Base-by-base conservation (phyloP, 2,888 invertebrate genomes). In the Stegophylla sp. region DNA sequence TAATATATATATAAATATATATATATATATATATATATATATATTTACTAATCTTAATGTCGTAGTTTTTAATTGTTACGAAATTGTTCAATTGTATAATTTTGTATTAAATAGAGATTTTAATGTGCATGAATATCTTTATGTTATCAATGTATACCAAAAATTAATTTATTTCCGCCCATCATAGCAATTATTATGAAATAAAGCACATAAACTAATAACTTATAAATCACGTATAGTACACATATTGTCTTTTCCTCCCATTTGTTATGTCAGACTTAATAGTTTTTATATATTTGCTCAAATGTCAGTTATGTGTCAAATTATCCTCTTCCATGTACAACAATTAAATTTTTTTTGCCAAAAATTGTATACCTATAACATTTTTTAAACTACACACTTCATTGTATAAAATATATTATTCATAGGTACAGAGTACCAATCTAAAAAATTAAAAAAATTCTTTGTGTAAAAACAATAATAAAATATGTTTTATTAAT, bases 251-350 rank as follows among this genome's bases (percentile, higher is more conserved):
- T 59, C 10, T 28, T 26, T 73, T 28, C n/a, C 17, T 3, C n/a
- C 15, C 23, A 34, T 61, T 23, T 45, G 26, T 34, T 34, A 63
- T 26, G 43, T 12, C 48, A 20, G 34, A 43, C 41, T n/a, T 56
- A 17, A 63, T 10, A 51, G 17, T 64, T 74, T 67, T 43, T 76
- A 43, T 34, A 26, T 64, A 64, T 76, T 76, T 66, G 75, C 75
- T 76, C 75, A 76, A 76, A 15, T 43, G 53, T 66, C 64, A 63
- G 51, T 23, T 20, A 66, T 43, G 23, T 76, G 75, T 76, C 64
- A 66, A 64, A 53, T 26, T 76, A 9, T 61, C 43, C 12, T 73
- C n/a, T n/a, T 66, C 43, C 13, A 13, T 53, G 3, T 34, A 12
- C 69, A 20, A 15, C 56, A n/a, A n/a, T n/a, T n/a, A n/a, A n/a